phyloP scores from a whole-genome alignment of 2,113 vertebrate species.

The Rhinolophus ferrumequinum region DNA sequence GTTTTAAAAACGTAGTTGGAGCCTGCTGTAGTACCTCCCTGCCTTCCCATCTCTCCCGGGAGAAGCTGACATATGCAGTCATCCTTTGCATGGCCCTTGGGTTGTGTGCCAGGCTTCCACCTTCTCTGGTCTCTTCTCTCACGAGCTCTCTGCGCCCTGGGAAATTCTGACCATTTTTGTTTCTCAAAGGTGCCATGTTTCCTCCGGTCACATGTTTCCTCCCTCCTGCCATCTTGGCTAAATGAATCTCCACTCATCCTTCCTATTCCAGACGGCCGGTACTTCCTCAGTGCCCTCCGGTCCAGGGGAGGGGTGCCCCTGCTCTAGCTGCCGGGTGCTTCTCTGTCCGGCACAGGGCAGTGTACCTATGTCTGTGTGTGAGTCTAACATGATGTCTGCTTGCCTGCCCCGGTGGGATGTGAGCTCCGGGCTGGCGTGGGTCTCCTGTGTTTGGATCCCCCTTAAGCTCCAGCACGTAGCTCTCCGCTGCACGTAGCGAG shows the following conservation, averaged over 20 bases:
- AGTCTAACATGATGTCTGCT: neutral
- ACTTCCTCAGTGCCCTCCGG: neutral
- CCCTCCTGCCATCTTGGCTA: neutral
- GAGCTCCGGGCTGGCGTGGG: neutral
- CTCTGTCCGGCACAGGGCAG: rapidly evolving
- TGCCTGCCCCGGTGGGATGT: neutral
- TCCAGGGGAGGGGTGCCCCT: neutral
- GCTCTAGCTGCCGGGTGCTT: rapidly evolving
- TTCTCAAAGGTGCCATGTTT: neutral
- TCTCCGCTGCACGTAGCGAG: rapidly evolving
- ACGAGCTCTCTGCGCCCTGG: neutral
- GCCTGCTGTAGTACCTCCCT: rapidly evolving
- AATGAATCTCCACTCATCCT: neutral
- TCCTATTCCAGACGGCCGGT: neutral
- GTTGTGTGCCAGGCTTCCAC: neutral
- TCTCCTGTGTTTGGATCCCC: neutral
- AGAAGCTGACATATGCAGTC: neutral
- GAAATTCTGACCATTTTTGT: neutral
- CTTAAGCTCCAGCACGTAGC: neutral
- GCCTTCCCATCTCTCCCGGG: neutral
- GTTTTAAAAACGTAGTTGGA: neutral
- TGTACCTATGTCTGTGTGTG: rapidly evolving
- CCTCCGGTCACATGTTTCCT: neutral
- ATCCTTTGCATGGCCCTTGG: neutral
- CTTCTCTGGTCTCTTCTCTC: neutral